Evolutionary conservation across 2,888 invertebrate species (phyloP), one percentile per base, ranked within the genome.

Genomic region (Luperina testacea): DNA sequence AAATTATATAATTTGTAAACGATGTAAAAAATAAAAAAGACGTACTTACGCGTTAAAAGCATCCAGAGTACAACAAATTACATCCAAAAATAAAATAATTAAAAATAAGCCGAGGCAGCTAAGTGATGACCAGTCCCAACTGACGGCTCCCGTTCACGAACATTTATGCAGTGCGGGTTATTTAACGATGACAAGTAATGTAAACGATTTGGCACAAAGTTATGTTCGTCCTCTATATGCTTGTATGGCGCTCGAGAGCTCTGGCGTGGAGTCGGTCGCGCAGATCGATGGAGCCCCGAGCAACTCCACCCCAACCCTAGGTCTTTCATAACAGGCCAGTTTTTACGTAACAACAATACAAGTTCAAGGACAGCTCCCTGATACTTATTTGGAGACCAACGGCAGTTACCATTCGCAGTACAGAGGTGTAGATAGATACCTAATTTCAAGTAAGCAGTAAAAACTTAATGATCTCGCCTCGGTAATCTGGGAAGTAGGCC

Each of bases 201-300:
- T n/a, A 51, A 64, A 9, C 27, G 48, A 59, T 73, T 32, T 48
- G 38, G n/a, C n/a, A 38, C 3, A 38, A 73, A 51, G n/a, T 13
- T 20, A 9, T 17, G 24, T 9, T 45, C 17, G 59, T 42, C 27
- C 11, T 42, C 13, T 24, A 27, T 59, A 57, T 8, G 57, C 9
- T 9, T 42, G 42, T 32, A 45, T n/a, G 51, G 42, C 11, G 42
- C 59, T n/a, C 17, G n/a, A 45, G 45, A 59, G 45, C 32, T 42
- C 20, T 11, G 65, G 8, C 32, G 48, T 38, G 57, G 11, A 7
- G 81, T 8, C 67, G 48, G 32, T 70, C 65, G 70, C 83, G 70
- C 59, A 65, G 70, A 76, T 71, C 77, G 24, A 76, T 81, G 70
- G 4, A 71, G 51, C 42, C 20, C 15, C 69, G 32, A 57, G 59